Conservation (phyloP, 2,888 invertebrate species). For the Enchytraeus crypticus region DNA sequence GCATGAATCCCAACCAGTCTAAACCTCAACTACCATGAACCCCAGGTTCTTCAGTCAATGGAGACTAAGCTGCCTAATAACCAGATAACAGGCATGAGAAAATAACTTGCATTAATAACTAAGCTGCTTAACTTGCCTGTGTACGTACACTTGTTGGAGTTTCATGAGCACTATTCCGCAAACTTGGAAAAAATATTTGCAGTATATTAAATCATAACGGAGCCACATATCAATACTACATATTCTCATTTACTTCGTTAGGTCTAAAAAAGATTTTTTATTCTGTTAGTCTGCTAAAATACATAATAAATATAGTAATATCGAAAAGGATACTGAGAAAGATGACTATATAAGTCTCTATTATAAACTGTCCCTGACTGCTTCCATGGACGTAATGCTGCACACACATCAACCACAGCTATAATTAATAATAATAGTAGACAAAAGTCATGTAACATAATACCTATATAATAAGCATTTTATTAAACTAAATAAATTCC, state of each 20-base stretch:
- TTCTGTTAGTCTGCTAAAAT: neutral
- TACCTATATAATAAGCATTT: neutral
- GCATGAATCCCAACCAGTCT: too few relatives aligned
- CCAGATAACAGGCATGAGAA: too few relatives aligned
- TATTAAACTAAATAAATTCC: too few relatives aligned
- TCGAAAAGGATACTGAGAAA: constrained; percentile 66
- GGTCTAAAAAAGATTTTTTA: neutral
- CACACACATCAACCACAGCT: constrained; percentile 17
- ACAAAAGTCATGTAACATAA: too few relatives aligned
- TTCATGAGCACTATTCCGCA: neutral
- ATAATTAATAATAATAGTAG: too few relatives aligned
- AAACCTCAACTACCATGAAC: too few relatives aligned
- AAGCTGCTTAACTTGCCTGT: too few relatives aligned
- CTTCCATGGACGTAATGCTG: constrained; percentile 83
- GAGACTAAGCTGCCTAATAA: too few relatives aligned
- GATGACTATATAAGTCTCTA: constrained; percentile 95
- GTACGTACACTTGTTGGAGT: neutral
- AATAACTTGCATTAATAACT: too few relatives aligned
- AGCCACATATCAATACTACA: neutral
- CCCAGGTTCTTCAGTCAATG: too few relatives aligned
- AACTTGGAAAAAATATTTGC: neutral
- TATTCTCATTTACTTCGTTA: neutral
- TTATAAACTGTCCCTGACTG: constrained; percentile 88
- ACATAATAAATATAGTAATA: neutral
- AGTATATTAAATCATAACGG: neutral